Percentiles rank a stretch among this genome's conserved stretches.
Evolutionary conservation across 2,888 invertebrate genomes (phyloP).

Genomic region (Gymnoscelis rufifasciata): DNA sequence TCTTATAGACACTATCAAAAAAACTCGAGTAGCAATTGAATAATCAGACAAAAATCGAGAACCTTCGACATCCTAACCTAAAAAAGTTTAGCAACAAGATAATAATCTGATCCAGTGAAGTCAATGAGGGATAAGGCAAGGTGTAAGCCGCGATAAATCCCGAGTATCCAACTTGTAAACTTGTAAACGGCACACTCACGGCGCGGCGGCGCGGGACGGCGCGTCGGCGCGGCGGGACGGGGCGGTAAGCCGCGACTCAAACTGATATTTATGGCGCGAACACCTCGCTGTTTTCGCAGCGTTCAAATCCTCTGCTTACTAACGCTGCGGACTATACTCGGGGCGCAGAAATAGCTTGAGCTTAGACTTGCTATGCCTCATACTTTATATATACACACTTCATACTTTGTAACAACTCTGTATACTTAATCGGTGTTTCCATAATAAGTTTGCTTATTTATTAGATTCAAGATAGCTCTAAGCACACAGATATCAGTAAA

Average conservation of each 20-base stretch:
- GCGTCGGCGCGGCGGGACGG: constrained; percentile 31
- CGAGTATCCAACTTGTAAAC: constrained; percentile 36
- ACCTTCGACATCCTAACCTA: too few relatives aligned
- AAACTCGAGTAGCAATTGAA: too few relatives aligned
- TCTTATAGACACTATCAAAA: too few relatives aligned
- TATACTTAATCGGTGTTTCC: too few relatives aligned
- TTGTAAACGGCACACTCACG: constrained; percentile 66
- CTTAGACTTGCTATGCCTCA: background rate
- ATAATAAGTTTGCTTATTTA: too few relatives aligned
- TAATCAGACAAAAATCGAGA: too few relatives aligned
- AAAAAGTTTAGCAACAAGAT: too few relatives aligned
- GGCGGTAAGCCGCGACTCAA: constrained; percentile 42
- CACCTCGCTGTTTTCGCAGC: constrained; percentile 38
- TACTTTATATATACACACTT: too few relatives aligned
- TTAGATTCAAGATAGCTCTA: too few relatives aligned
- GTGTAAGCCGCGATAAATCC: constrained; percentile 55
- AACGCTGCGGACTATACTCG: constrained; percentile 5
- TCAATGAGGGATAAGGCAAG: constrained; percentile 43
- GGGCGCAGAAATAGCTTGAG: background rate
- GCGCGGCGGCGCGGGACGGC: constrained; percentile 43
- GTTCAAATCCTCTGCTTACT: constrained; percentile 13
- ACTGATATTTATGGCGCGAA: constrained; percentile 67
- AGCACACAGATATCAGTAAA: too few relatives aligned
- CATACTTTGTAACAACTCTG: too few relatives aligned
- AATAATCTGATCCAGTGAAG: constrained; percentile 9